Conservation (phyloP, 2,113 vertebrate genomes). For the Agelaius tricolor region DNA sequence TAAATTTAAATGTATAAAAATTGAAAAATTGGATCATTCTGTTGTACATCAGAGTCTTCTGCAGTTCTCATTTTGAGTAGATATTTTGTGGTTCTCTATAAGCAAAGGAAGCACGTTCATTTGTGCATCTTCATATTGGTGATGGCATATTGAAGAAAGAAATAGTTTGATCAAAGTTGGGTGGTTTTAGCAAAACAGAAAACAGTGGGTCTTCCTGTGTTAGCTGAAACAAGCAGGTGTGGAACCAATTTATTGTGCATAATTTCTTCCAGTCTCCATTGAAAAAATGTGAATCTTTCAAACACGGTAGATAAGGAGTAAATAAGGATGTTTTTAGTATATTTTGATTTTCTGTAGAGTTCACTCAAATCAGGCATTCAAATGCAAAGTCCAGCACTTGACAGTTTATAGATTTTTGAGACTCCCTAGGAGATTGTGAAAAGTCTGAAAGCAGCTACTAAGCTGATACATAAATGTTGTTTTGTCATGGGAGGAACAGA, state of each 20-base stretch:
- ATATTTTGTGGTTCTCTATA: neutral
- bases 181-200: constrained; percentile 48
- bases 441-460: neutral
- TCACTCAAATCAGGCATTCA: neutral
- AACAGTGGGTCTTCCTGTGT: constrained; percentile 37
- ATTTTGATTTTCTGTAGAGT: constrained; percentile 20
- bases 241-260: constrained; percentile 64
- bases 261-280: constrained; percentile 44
- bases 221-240: constrained; percentile 41
- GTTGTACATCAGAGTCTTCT: neutral
- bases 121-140: neutral
- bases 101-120: neutral
- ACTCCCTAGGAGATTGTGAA: neutral
- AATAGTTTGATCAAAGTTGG: constrained; percentile 49
- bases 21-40: neutral
- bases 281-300: neutral
- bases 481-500: neutral
- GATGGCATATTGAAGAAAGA: neutral
- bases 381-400: neutral
- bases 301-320: neutral
- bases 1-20: neutral
- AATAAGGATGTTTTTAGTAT: neutral
- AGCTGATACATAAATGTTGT: neutral
- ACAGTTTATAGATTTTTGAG: constrained; percentile 16
- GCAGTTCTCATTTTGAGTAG: neutral